A percentile compares a stretch with the other conserved stretches of the same genome.
Evolutionary conservation across 1,140 invertebrate species (phyloP).

Genomic region (Camponotus pennsylvanicus): DNA sequence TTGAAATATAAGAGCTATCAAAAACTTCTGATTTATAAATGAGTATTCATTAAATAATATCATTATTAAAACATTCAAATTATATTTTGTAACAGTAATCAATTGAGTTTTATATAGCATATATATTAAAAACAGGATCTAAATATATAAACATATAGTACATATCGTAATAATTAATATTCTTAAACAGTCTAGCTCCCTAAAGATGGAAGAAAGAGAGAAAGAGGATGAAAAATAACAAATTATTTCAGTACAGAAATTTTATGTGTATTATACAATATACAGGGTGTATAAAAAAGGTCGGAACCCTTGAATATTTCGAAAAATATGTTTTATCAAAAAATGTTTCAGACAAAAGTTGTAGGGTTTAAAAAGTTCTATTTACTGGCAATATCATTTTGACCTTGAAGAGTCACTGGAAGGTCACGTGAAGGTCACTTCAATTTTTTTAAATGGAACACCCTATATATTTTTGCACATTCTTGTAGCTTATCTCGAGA

Average conservation of each 20-base stretch:
- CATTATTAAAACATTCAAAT: not conserved
- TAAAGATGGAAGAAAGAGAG: not conserved
- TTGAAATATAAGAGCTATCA: not conserved
- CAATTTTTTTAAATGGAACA: too few relatives aligned
- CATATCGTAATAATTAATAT: slow-evolving; percentile 2
- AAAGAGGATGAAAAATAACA: not conserved
- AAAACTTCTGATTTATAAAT: slow-evolving; percentile 6
- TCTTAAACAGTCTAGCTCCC: not conserved
- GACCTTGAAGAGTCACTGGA: too few relatives aligned
- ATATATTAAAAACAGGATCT: not conserved
- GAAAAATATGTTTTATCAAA: too few relatives aligned
- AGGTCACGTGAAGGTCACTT: too few relatives aligned
- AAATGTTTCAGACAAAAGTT: too few relatives aligned
- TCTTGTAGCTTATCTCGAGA: too few relatives aligned
- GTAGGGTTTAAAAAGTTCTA: too few relatives aligned
- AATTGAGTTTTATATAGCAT: not conserved
- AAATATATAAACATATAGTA: not conserved
- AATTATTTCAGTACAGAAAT: not conserved
- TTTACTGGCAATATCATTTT: too few relatives aligned
- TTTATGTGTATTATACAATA: not conserved
- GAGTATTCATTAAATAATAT: not conserved
- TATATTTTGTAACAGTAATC: not conserved
- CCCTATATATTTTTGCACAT: too few relatives aligned
- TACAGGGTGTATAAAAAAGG: too few relatives aligned
- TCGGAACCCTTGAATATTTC: too few relatives aligned